A percentile compares a stretch with the other conserved stretches of the same genome.
These are phyloP conservation scores for Cecidostiba fungosa DNA, from an alignment of 2,888 invertebrate species.

Conservation along the genomic window DNA sequence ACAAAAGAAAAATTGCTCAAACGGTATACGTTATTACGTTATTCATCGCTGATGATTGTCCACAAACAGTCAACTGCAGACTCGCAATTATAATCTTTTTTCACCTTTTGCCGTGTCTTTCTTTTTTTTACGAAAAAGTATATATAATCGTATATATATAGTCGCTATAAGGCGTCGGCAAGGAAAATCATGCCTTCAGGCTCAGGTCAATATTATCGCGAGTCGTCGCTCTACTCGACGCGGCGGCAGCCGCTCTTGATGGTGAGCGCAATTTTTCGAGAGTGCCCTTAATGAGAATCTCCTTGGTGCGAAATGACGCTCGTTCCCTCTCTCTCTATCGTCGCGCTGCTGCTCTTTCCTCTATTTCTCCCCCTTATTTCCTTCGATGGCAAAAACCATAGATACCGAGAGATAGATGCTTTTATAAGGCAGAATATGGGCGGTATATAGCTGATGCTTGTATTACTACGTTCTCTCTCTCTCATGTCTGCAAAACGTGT, in stretches of 20 bases:
- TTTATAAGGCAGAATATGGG: not conserved
- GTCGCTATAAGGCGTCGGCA: not conserved
- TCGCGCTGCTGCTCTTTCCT: not conserved
- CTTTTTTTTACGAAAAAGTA: not conserved
- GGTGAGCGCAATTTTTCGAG: conserved; percentile 43
- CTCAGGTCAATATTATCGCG: conserved; percentile 42
- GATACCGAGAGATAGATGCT: not conserved
- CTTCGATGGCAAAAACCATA: not conserved
- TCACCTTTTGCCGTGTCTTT: no score
- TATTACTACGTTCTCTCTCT: not conserved
- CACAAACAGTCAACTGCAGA: no score
- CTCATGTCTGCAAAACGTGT: not conserved
- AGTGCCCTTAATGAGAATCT: conserved; percentile 44
- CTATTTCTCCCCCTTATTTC: not conserved
- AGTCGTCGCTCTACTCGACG: not conserved
- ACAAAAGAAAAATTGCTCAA: no score
- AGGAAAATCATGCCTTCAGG: not conserved
- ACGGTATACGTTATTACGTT: no score
- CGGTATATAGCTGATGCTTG: not conserved
- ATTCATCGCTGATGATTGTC: no score
- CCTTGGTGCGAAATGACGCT: conserved; percentile 5
- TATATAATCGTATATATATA: no score
- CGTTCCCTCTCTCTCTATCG: not conserved
- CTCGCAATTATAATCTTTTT: no score
- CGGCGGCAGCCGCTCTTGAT: not conserved